phyloP scores from a whole-genome alignment of 1,140 invertebrate species.

The Pemphigus obesinymphae region DNA sequence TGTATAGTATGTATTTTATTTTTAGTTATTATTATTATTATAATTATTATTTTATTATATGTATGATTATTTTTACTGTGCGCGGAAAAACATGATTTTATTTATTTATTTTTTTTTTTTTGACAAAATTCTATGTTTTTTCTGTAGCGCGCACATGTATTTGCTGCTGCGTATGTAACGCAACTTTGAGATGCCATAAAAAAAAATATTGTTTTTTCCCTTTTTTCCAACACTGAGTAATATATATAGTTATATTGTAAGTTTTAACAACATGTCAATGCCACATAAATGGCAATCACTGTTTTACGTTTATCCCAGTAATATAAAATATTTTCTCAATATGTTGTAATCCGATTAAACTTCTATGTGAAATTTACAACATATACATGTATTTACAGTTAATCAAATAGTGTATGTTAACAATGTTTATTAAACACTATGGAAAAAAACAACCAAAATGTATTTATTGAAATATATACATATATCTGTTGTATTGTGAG shows the following conservation, averaged over 20 bases:
- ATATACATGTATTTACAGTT: slow-evolving; percentile 8
- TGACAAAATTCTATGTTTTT: slow-evolving; percentile 8
- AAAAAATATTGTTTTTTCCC: background rate
- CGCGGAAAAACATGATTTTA: slow-evolving; percentile 17
- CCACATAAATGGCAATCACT: background rate
- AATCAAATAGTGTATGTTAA: slow-evolving; percentile 10
- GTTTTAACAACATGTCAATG: background rate
- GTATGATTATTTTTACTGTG: slow-evolving; percentile 30
- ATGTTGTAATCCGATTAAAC: slow-evolving; percentile 1
- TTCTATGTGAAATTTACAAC: background rate
- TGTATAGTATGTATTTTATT: slow-evolving; percentile 42
- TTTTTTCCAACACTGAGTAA: background rate
- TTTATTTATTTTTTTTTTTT: slow-evolving; percentile 23
- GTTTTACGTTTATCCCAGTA: background rate
- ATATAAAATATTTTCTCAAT: background rate
- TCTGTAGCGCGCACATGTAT: background rate
- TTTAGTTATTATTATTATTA: slow-evolving; percentile 40
- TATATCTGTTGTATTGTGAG: slow-evolving; percentile 17
- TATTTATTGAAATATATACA: slow-evolving; percentile 8
- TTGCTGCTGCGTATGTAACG: background rate
- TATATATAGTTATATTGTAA: background rate
- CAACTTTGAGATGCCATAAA: slow-evolving; percentile 34
- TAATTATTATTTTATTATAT: slow-evolving; percentile 33
- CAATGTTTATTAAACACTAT: background rate
- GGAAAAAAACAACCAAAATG: background rate